Percentiles rank a stretch among this genome's conserved stretches.
phyloP scores from a whole-genome alignment of 1,140 invertebrate genomes.

The Heliothis subflexa region DNA sequence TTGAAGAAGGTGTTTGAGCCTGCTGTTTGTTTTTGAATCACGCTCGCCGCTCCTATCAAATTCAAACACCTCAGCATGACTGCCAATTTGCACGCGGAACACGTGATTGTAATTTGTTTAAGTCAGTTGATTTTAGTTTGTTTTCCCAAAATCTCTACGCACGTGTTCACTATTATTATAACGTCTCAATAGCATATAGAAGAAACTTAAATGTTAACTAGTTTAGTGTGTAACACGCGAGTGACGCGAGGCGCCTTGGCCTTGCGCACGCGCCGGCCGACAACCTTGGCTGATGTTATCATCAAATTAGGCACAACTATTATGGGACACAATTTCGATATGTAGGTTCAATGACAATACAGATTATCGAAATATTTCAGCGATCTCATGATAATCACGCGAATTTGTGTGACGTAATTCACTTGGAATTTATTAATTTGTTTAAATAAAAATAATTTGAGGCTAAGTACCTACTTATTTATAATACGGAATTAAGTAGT shows the following conservation, averaged over 20 bases:
- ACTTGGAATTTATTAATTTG: background rate
- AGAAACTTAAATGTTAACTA: slow-evolving; percentile 9
- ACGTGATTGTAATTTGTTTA: background rate
- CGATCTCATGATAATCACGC: background rate
- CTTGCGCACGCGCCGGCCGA: slow-evolving; percentile 36
- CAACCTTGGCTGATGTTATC: slow-evolving; percentile 37
- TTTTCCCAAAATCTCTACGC: slow-evolving; percentile 1
- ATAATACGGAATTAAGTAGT: too few species aligned
- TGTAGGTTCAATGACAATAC: background rate
- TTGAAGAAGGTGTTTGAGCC: too few species aligned
- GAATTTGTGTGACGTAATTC: background rate
- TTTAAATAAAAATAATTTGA: background rate
- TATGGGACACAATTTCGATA: background rate
- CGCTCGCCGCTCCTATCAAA: too few species aligned
- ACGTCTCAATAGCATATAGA: background rate
- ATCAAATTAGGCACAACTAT: slow-evolving; percentile 18
- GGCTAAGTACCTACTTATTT: too few species aligned
- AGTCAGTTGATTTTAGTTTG: background rate
- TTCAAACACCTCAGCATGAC: too few species aligned
- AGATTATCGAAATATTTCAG: background rate
- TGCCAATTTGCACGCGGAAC: background rate
- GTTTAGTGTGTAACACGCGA: background rate
- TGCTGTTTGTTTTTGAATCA: too few species aligned
- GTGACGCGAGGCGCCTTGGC: slow-evolving; percentile 23
- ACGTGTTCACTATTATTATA: slow-evolving; percentile 13